Evolutionary conservation across 2,797 vertebrate species (phyloP).

Genomic region (Sparidentex hasta): DNA sequence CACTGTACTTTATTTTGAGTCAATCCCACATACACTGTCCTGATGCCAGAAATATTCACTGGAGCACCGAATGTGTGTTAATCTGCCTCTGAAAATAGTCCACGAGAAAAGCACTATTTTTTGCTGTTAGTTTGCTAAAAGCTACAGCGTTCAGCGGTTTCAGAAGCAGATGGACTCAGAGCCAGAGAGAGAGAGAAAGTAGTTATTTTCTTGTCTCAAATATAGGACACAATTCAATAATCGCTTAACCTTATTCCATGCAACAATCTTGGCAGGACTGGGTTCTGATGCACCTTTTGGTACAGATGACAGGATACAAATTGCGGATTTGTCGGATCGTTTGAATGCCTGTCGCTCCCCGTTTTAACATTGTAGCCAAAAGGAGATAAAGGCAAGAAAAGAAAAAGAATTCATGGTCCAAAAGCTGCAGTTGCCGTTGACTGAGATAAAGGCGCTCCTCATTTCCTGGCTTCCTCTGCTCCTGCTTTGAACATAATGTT

Average conservation of each 20-base stretch:
- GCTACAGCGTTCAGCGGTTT: neutral
- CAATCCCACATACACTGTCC: neutral
- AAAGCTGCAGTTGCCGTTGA: neutral
- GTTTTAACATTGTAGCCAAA: neutral
- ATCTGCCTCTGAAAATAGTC: constrained; percentile 4
- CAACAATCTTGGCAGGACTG: neutral
- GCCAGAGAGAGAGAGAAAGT: neutral
- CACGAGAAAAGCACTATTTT: neutral
- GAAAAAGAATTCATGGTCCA: neutral
- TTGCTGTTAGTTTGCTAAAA: neutral
- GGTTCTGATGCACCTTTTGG: neutral
- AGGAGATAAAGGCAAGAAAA: neutral
- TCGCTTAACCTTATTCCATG: neutral
- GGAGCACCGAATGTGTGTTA: constrained; percentile 5
- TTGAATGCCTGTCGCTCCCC: neutral
- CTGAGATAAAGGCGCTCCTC: neutral
- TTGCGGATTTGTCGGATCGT: neutral
- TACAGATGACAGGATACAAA: neutral
- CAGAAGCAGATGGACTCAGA: neutral
- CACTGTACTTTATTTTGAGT: constrained; percentile 11
- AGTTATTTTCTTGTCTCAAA: neutral
- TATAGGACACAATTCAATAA: neutral
- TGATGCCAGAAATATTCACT: constrained; percentile 5
- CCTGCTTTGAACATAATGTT: neutral
- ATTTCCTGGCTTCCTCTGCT: neutral